A percentile compares a stretch with the other conserved stretches of the same genome.
These are phyloP conservation scores for Acrobasis repandana DNA, from an alignment of 2,888 invertebrate species.

Conservation along the genomic window DNA sequence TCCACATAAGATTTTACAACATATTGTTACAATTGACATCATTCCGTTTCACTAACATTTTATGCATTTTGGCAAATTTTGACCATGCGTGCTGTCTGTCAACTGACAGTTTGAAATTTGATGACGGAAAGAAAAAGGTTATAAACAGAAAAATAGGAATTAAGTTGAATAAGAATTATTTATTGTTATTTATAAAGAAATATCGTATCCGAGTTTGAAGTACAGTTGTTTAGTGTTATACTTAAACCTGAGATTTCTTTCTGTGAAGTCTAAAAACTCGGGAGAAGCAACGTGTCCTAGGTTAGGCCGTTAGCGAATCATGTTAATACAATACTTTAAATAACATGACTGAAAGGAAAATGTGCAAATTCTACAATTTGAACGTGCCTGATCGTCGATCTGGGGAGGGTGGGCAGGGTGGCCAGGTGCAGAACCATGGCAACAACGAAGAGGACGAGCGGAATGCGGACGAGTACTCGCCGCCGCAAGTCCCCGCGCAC, in stretches of 20 bases:
- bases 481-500: slow-evolving; percentile 86
- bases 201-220: slow-evolving; percentile 46
- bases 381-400: slow-evolving; percentile 79
- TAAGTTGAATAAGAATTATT: slow-evolving; percentile 66
- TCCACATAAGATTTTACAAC: too few relatives aligned
- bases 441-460: slow-evolving; percentile 69
- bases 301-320: slow-evolving; percentile 81
- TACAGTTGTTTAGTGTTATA: slow-evolving; percentile 50
- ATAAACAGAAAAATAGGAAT: slow-evolving; percentile 77
- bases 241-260: slow-evolving; percentile 48
- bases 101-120: slow-evolving; percentile 80
- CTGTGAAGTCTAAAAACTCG: slow-evolving; percentile 55
- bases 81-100: slow-evolving; percentile 69
- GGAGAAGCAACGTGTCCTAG: slow-evolving; percentile 76
- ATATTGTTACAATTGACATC: not conserved
- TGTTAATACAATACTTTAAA: slow-evolving; percentile 72
- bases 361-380: slow-evolving; percentile 82
- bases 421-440: slow-evolving; percentile 60
- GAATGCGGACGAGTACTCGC: slow-evolving; percentile 58
- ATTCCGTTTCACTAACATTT: not conserved
- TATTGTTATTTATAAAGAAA: slow-evolving; percentile 51
- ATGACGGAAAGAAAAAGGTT: slow-evolving; percentile 83
- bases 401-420: slow-evolving; percentile 63
- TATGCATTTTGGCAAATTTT: not conserved
- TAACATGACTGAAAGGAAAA: slow-evolving; percentile 82